Percentiles rank a stretch among this genome's conserved stretches.
phyloP scores from a whole-genome alignment of 2,888 invertebrate species.

The Rambutsinella grinnellia region DNA sequence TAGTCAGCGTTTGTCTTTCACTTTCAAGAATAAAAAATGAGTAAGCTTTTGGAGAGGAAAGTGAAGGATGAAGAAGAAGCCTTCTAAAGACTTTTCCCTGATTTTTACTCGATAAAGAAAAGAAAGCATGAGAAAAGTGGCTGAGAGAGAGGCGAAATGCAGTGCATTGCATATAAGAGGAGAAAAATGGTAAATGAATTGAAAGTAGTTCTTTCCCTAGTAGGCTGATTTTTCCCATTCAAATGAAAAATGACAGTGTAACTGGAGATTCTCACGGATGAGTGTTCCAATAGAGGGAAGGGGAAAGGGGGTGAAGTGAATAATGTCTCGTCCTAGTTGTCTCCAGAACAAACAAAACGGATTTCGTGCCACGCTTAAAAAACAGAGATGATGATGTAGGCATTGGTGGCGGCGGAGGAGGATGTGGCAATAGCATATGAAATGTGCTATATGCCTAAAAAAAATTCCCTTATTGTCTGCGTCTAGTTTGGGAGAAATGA shows the following conservation, averaged over 20 bases:
- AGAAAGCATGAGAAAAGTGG: constrained; percentile 12
- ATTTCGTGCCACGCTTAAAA: constrained; percentile 48
- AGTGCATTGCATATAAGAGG: neutral
- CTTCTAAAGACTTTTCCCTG: constrained; percentile 30
- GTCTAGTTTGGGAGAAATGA: too few species aligned
- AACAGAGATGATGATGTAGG: constrained; percentile 18
- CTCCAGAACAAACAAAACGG: constrained; percentile 37
- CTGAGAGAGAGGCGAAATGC: neutral
- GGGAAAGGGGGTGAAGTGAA: constrained; percentile 32
- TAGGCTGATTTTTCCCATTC: constrained; percentile 50
- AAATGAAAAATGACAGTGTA: constrained; percentile 51
- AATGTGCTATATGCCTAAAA: neutral
- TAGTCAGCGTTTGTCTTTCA: neutral
- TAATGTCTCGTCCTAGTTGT: neutral
- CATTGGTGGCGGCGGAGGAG: neutral
- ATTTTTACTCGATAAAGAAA: constrained; percentile 44
- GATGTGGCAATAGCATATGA: neutral
- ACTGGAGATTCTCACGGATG: constrained; percentile 44
- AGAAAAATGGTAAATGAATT: neutral
- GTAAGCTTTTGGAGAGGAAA: constrained; percentile 9
- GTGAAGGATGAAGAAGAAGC: constrained; percentile 22
- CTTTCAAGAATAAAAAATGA: constrained; percentile 27
- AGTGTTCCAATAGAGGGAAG: constrained; percentile 14
- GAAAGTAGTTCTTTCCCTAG: constrained; percentile 34
- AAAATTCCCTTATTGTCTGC: too few species aligned